These are phyloP conservation scores for Listrodromus nycthemerus DNA, from an alignment of 2,888 invertebrate species.

Conservation along the genomic window DNA sequence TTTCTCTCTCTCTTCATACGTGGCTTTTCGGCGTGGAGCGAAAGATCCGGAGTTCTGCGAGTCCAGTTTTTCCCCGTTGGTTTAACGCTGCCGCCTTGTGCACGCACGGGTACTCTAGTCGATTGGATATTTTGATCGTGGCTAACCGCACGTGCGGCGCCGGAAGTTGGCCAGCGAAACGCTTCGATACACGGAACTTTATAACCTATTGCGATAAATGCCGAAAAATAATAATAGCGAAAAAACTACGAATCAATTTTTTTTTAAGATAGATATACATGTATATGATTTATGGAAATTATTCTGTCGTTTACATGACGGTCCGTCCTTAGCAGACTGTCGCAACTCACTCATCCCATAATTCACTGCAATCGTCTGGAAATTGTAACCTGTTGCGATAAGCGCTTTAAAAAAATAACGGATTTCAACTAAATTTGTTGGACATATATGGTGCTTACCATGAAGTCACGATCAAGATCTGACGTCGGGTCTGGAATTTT, in stretches of 20 bases:
- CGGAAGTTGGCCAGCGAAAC: constrained; percentile 50
- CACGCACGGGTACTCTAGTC: constrained; percentile 44
- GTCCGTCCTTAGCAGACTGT: not conserved
- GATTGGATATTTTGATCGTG: constrained; percentile 59
- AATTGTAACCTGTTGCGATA: constrained; percentile 36
- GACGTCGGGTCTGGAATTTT: no score
- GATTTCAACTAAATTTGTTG: no score
- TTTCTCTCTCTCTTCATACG: not conserved
- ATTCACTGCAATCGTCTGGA: constrained; percentile 15
- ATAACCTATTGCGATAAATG: constrained; percentile 11
- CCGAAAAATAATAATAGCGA: no score
- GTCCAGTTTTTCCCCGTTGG: constrained; percentile 3
- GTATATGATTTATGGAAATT: not conserved
- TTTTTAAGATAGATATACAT: no score
- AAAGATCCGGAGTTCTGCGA: not conserved
- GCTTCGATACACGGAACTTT: constrained; percentile 39
- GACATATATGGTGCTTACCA: no score
- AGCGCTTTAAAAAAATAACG: not conserved
- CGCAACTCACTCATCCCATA: not conserved
- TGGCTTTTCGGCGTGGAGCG: constrained; percentile 17
- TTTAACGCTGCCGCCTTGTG: constrained; percentile 2
- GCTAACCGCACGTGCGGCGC: constrained; percentile 59
- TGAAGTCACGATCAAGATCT: no score
- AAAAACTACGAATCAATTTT: no score
- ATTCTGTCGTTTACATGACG: not conserved